A percentile compares a stretch with the other conserved stretches of the same genome.
These are phyloP conservation scores for Crenuchus spilurus DNA, from an alignment of 2,797 vertebrate genomes.

Conservation along the genomic window DNA sequence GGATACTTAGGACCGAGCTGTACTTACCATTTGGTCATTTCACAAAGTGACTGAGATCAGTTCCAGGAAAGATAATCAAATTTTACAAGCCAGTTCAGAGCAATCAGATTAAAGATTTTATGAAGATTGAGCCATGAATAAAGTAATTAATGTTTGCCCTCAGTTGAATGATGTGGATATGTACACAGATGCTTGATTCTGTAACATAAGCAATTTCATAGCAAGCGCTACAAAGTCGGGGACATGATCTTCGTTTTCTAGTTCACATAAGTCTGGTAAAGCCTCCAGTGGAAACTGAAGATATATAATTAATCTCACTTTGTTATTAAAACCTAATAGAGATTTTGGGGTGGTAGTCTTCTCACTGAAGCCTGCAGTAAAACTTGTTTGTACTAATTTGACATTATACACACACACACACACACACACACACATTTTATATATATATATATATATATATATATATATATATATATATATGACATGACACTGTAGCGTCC, in stretches of 20 bases:
- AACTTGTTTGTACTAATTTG: not conserved
- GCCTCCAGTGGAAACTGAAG: not conserved
- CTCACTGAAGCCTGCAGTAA: not conserved
- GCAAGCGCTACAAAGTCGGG: too few species aligned
- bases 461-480: too few species aligned
- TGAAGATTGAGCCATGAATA: too few species aligned
- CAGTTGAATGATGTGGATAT: not conserved
- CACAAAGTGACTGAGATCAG: not conserved
- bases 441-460: too few species aligned
- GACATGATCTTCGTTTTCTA: not conserved
- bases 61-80: not conserved
- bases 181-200: too few species aligned
- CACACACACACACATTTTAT: too few species aligned
- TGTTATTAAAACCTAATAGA: not conserved
- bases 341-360: not conserved
- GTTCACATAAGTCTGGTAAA: not conserved
- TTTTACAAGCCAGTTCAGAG: not conserved
- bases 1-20: not conserved
- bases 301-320: not conserved
- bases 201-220: too few species aligned
- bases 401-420: too few species aligned
- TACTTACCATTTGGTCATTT: not conserved
- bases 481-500: too few species aligned
- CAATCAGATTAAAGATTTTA: conserved; percentile 2
- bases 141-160: too few species aligned